Evolutionary conservation across 1,140 invertebrate genomes (phyloP).

Genomic region (Pseudoatta argentina): DNA sequence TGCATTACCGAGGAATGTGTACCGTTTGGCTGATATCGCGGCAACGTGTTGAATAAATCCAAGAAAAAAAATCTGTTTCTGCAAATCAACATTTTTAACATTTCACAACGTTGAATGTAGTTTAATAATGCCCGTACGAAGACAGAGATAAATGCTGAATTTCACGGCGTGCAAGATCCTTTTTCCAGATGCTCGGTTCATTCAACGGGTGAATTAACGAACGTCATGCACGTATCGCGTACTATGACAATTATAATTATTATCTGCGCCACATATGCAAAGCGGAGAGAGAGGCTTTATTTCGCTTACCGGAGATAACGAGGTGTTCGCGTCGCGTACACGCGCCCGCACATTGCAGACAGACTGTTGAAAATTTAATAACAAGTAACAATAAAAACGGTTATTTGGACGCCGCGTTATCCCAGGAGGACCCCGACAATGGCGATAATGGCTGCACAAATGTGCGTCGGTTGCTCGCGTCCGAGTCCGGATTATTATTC

Average conservation of each 20-base stretch:
- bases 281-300: constrained; percentile 23
- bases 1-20: background rate
- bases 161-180: background rate
- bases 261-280: background rate
- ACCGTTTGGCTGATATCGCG: background rate
- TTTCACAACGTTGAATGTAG: background rate
- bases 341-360: constrained; percentile 27
- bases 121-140: background rate
- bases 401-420: constrained; percentile 55
- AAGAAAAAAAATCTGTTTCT: background rate
- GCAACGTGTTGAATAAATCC: constrained; percentile 12
- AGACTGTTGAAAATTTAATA: constrained; percentile 62
- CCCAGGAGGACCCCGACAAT: constrained; percentile 43
- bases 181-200: constrained; percentile 8
- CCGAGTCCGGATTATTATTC: constrained; percentile 65
- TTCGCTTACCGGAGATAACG: constrained; percentile 65
- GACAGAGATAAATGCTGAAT: constrained; percentile 13
- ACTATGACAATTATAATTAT: constrained; percentile 49
- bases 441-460: constrained; percentile 62
- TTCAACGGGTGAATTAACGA: constrained; percentile 35
- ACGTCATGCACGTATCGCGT: background rate
- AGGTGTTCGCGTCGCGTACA: constrained; percentile 52
- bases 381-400: constrained; percentile 68
- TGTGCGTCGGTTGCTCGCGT: constrained; percentile 56
- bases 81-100: constrained; percentile 21